phyloP scores from a whole-genome alignment of 2,113 vertebrate species.

The Equus przewalskii region DNA sequence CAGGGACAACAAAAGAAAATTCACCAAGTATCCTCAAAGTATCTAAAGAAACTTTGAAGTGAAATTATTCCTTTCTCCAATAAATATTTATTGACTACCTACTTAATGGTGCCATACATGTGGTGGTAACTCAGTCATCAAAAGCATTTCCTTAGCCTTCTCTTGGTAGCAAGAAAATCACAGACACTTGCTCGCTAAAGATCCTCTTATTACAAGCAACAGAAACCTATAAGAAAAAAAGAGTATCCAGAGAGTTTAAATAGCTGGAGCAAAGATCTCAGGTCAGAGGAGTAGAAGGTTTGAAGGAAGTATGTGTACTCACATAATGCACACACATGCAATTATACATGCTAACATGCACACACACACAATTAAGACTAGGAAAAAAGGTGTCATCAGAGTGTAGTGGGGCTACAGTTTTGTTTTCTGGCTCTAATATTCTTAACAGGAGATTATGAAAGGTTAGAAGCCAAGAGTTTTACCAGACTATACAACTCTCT shows the following conservation, averaged over 20 bases:
- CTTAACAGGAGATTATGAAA: conserved; percentile 29
- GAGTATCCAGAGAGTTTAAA: conserved; percentile 6
- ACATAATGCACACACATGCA: not conserved
- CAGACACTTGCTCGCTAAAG: not conserved
- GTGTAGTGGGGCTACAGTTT: not conserved
- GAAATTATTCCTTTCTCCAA: conserved; percentile 3
- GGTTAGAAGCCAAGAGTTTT: conserved; percentile 41
- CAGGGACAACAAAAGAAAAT: conserved; percentile 12
- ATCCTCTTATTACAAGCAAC: not conserved
- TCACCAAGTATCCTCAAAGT: not conserved
- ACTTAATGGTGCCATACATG: not conserved
- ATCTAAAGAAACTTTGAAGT: conserved; percentile 25
- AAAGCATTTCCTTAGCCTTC: conserved; percentile 56
- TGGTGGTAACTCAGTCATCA: conserved; percentile 46
- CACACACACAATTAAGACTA: not conserved
- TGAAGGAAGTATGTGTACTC: not conserved
- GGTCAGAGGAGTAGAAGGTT: not conserved
- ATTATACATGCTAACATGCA: not conserved
- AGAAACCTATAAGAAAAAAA: not conserved
- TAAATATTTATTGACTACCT: conserved; percentile 14
- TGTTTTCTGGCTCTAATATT: not conserved
- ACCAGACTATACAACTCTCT: not conserved
- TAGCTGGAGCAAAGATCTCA: not conserved
- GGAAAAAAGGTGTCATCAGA: not conserved
- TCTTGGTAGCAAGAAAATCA: conserved; percentile 29